Evolutionary conservation across 2,113 vertebrate species (phyloP), one percentile per base, ranked within the genome.

Genomic region (Ramphastos sulfuratus): DNA sequence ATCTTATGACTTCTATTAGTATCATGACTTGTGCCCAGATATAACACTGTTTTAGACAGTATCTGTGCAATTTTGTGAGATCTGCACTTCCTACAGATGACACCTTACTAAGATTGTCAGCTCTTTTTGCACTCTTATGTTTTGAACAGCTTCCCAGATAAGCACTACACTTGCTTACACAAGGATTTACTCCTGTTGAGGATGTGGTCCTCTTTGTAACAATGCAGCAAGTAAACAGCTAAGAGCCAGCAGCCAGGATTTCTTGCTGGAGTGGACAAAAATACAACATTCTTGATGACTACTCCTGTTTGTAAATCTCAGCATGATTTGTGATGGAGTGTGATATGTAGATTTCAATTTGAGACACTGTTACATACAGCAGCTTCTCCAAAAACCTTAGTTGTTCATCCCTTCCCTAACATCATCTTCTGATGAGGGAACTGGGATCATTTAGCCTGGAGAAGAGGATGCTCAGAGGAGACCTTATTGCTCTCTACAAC

Each of bases 241-340:
- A 9, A 66, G 28, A 92, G 25, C 42, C 60, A 71, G 42, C 61
- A 90, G 20, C 28, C 17, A 69, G 74, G 72, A 67, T 16, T 61
- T 74, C 64, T 82, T 84, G 25, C 24, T 82, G n/a, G 15, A 91
- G 27, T 16, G 46, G 59, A 30, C 23, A 46, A 42, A 91, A 72
- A 6, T 7, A 19, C 0, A 1, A 14, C 7, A 23, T 82, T 56
- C 12, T 56, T 78, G 12, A 37, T 75, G 65, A 64, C 4, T 8
- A 12, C 78, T 89, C 10, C 28, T 63, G 7, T 71, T 70, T 44
- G 13, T 64, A 65, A 84, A 81, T 58, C 50, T 60, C 35, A 28
- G 54, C 17, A 44, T 1, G 0, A 30, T 64, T 83, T 10, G 0
- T 46, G 27, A 42, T 42, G 25, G 9, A 60, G 2, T 30, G 9